Base-by-base conservation (phyloP, 2,797 vertebrate genomes). In the Scyliorhinus canicula region DNA sequence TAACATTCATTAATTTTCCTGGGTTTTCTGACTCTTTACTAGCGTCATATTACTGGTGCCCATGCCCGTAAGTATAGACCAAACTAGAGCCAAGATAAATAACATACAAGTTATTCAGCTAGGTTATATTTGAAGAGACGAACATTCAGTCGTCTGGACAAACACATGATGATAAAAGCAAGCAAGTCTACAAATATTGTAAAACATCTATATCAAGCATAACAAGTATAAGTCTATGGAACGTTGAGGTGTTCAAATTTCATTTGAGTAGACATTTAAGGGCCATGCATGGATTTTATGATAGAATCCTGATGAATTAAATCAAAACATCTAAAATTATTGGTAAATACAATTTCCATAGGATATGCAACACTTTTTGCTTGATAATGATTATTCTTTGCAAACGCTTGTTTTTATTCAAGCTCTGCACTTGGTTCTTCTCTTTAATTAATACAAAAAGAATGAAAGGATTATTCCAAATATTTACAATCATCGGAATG, bases 81-180 rank as follows among this genome's bases (percentile, higher is more conserved):
- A 28, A 74, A 50, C 47, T 21, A 19, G 74, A 50, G 65, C 93
- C 93, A 94, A 94, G 44, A 8, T 74, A 94, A 94, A 94, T 94
- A 74, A 71, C 4, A 4, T 31, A 74, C 67, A 24, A 69, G 67
- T 71, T 93, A 93, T 93, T 93, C 63, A 67, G 44, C 60, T 57
- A 47, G 90, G 40, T n/a, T 47, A 52, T 94, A 52, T 71, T 94
- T 94, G 93, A 71, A 69, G 67, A 71, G 67, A 94, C 67, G 47
- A 74, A 52, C 67, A 69, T 94, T 94, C 93, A 71, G 65, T 50
- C 93, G 93, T 94, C 93, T 94, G 93, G 93, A 44, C 47, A 94
- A 94, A 94, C 67, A 74, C 47, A 19, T 21, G 65, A 93, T 93
- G 90, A 69, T 74, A 94, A 71, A 74, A 74, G 67, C 67, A 94